phyloP scores from a whole-genome alignment of 35 echinoderm and acorn worm species.

The Apostichopus japonicus region DNA sequence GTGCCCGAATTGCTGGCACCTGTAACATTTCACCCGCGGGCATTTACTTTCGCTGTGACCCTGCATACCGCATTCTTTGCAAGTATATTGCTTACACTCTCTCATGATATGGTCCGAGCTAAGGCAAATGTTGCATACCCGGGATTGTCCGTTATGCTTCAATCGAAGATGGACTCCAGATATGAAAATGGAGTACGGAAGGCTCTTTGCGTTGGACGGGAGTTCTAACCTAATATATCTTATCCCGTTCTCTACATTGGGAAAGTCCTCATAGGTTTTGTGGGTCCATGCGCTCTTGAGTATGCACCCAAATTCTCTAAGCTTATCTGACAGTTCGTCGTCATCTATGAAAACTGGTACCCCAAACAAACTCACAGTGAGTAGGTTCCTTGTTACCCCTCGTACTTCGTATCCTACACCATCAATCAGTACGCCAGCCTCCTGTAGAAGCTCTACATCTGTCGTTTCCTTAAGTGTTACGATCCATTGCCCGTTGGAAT shows the following conservation, averaged over 20 bases:
- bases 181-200: background rate
- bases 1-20: background rate
- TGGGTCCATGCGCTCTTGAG: background rate
- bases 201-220: conserved; percentile 9
- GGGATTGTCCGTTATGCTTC: conserved; percentile 25
- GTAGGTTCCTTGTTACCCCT: conserved; percentile 18
- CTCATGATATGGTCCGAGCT: conserved; percentile 1
- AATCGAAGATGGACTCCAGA: background rate
- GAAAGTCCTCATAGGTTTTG: conserved; percentile 39
- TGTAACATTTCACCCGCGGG: background rate
- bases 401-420: background rate
- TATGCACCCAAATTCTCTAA: background rate
- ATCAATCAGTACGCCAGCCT: background rate
- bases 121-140: conserved; percentile 3
- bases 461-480: background rate
- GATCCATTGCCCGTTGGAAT: background rate
- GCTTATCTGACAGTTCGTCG: conserved; percentile 2
- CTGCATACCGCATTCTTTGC: background rate
- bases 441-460: conserved; percentile 15
- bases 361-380: conserved; percentile 15
- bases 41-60: conserved; percentile 9
- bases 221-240: background rate
- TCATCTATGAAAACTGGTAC: background rate
- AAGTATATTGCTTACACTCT: conserved; percentile 4
- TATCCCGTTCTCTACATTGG: conserved; percentile 34